Evolutionary conservation across 2,888 invertebrate species (phyloP), one percentile per base, ranked within the genome.

Genomic region (Spodoptera exigua): DNA sequence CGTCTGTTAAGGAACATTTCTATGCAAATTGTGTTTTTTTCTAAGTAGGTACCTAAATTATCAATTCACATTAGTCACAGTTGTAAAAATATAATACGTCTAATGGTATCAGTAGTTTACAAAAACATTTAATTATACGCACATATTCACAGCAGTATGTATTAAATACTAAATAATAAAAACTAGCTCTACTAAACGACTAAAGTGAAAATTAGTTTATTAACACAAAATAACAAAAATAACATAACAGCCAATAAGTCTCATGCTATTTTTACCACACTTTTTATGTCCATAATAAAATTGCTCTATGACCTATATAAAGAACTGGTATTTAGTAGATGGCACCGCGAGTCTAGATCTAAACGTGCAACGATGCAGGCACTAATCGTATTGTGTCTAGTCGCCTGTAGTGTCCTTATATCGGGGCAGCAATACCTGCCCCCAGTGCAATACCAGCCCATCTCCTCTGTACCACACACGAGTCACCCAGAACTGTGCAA

Each of bases 1-100:
- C 0, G 35, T n/a, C 47, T 47, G 67, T 58, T 58, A 9, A 16
- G 17, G 12, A 4, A 16, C 16, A 44, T 67, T 48, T 48, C 17
- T 18, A 67, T 58, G 59, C 37, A 39, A 67, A 67, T 67, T 14
- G 12, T 27, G 37, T 44, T 67, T 67, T 62, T 67, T 21, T 37
- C 11, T 35, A 4, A 27, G 1, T 7, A 27, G 27, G 27, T 27
- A 21, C 21, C 9, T 21, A 2, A 21, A 48, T 57, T 43, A 66
- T 37, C 32, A 17, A 61, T 43, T 14, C 37, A 43, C 58, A 10
- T 27, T 16, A 11, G 13, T 37, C 11, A 27, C 27, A 27, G 27
- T 27, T 27, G 27, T 9, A 27, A 27, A 27, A 27, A 27, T 7
- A 27, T 27, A 9, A 27, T 9, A 27, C 16, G 35, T 40, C 16